These are phyloP conservation scores for Scalopus aquaticus DNA, from an alignment of 2,113 vertebrate species.

Conservation along the genomic window DNA sequence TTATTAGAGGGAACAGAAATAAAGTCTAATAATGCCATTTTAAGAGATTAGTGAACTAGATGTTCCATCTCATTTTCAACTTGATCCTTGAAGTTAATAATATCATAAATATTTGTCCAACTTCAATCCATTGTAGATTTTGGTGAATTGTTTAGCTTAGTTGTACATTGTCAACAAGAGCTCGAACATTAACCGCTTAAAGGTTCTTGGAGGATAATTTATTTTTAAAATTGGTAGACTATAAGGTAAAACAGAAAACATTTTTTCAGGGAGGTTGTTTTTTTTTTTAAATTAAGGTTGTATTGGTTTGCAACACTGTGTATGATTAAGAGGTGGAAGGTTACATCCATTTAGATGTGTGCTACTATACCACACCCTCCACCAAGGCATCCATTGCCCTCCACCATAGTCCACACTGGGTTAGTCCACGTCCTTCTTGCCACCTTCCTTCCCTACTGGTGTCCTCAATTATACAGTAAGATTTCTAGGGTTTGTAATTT, in stretches of 20 bases:
- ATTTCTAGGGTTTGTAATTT: too few relatives aligned
- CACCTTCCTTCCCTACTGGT: too few relatives aligned
- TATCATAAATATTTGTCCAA: not conserved
- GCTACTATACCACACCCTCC: too few relatives aligned
- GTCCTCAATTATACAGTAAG: too few relatives aligned
- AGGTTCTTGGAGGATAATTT: not conserved
- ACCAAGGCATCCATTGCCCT: too few relatives aligned
- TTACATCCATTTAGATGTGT: too few relatives aligned
- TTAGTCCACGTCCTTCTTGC: too few relatives aligned
- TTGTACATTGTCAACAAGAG: not conserved
- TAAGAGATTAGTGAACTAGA: not conserved
- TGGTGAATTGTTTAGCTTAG: not conserved
- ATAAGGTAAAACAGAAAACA: not conserved
- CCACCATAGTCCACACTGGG: too few relatives aligned
- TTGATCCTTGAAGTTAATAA: not conserved
- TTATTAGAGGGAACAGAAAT: too few relatives aligned
- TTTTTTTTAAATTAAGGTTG: too few relatives aligned
- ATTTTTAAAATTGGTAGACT: not conserved
- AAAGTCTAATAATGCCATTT: not conserved
- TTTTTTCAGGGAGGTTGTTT: not conserved
- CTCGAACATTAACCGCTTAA: not conserved
- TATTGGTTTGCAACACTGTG: too few relatives aligned
- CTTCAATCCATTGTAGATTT: not conserved
- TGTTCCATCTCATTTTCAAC: not conserved
- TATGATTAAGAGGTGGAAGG: too few relatives aligned